Evolutionary conservation across 1,140 invertebrate species (phyloP).

Genomic region (Heterodera carotae): DNA sequence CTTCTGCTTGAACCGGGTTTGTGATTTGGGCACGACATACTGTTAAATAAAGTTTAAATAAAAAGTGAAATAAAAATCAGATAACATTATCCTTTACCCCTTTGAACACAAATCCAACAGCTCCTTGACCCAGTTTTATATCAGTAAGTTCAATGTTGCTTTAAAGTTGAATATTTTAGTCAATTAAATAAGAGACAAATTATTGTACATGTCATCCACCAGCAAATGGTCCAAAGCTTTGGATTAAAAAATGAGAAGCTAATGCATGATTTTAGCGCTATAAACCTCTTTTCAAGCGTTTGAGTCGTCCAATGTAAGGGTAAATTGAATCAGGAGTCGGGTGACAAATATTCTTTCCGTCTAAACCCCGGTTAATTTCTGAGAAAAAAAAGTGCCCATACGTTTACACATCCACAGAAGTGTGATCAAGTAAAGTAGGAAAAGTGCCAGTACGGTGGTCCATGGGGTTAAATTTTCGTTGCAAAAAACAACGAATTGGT

Average conservation of each 20-base stretch:
- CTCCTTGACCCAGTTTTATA: constrained; percentile 57
- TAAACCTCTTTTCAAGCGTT: constrained; percentile 55
- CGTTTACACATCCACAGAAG: constrained; percentile 55
- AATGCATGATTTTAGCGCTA: background rate
- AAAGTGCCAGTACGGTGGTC: constrained; percentile 49
- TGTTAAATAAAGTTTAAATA: background rate
- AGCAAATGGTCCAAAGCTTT: constrained; percentile 50
- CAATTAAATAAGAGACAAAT: constrained; percentile 5
- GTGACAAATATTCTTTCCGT: constrained; percentile 61
- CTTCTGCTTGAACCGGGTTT: constrained; percentile 61
- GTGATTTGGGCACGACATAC: constrained; percentile 59
- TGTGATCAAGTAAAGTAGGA: constrained; percentile 44
- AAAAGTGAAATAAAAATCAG: background rate
- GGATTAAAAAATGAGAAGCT: constrained; percentile 17
- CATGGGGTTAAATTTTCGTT: constrained; percentile 46
- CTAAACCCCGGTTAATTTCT: constrained; percentile 48
- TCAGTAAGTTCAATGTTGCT: constrained; percentile 57
- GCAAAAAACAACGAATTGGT: background rate
- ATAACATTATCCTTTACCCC: constrained; percentile 26
- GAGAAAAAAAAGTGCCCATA: constrained; percentile 20
- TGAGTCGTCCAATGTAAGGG: constrained; percentile 55
- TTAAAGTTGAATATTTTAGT: constrained; percentile 35
- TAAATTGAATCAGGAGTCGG: constrained; percentile 58
- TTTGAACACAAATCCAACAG: constrained; percentile 62
- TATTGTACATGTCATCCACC: constrained; percentile 50